Evolutionary conservation across 2,797 vertebrate genomes (phyloP).

Genomic region (Dicrostonyx torquatus): DNA sequence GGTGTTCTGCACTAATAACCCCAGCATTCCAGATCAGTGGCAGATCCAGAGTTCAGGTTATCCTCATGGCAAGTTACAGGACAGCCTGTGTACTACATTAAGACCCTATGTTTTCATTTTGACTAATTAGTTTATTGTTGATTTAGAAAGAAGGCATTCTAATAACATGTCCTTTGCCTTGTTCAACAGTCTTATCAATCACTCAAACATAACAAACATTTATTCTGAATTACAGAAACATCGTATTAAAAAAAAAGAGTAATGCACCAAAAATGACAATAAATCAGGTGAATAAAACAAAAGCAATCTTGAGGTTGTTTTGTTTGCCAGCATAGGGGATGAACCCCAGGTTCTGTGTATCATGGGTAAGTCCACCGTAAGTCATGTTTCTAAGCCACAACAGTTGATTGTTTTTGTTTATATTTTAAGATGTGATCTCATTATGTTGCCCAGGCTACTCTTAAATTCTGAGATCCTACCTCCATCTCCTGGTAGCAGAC

Average conservation of each 20-base stretch:
- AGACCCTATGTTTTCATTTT: background rate
- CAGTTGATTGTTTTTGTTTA: background rate
- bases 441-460: background rate
- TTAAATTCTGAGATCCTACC: background rate
- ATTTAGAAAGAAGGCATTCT: background rate
- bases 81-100: background rate
- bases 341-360: background rate
- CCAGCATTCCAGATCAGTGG: background rate
- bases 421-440: background rate
- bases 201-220: conserved; percentile 11
- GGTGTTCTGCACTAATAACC: background rate
- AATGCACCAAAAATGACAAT: conserved; percentile 25
- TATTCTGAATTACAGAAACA: conserved; percentile 46
- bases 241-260: background rate
- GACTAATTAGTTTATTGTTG: background rate
- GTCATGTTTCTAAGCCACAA: background rate
- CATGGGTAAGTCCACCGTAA: background rate
- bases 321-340: background rate
- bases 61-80: background rate
- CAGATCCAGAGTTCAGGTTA: background rate
- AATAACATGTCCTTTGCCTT: background rate
- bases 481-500: background rate
- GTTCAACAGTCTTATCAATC: conserved; percentile 44
- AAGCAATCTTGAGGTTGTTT: background rate
- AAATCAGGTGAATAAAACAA: conserved; percentile 22